Conservation (phyloP, 2,888 invertebrate genomes). For the Lampropteryx suffumata region DNA sequence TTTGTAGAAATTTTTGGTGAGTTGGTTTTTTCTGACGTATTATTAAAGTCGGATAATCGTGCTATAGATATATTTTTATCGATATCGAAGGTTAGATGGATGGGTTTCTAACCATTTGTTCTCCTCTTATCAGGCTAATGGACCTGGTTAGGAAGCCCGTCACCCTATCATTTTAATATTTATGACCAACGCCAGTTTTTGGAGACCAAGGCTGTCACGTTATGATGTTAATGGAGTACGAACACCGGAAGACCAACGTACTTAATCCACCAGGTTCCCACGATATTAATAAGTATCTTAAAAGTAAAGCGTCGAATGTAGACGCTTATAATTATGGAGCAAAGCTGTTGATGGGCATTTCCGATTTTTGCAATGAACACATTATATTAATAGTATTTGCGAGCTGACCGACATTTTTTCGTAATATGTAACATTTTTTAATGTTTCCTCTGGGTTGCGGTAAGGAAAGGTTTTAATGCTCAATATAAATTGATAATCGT, state of each 20-base stretch:
- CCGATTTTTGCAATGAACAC: slow-evolving; percentile 46
- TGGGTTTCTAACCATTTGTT: slow-evolving; percentile 53
- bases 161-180: neutral
- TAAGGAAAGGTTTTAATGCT: slow-evolving; percentile 36
- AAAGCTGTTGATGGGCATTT: slow-evolving; percentile 44
- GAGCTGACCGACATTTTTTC: slow-evolving; percentile 29
- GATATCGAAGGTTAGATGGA: slow-evolving; percentile 59
- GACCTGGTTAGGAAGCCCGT: slow-evolving; percentile 4
- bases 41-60: too few species aligned
- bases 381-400: slow-evolving; percentile 36
- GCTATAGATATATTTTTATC: slow-evolving; percentile 36
- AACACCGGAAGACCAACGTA: slow-evolving; percentile 29
- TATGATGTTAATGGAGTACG: slow-evolving; percentile 25
- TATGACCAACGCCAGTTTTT: neutral
- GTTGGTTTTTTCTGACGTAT: too few species aligned
- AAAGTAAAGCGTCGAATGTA: slow-evolving; percentile 36
- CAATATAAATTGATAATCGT: slow-evolving; percentile 20
- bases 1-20: too few species aligned
- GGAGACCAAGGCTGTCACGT: slow-evolving; percentile 3
- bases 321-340: slow-evolving; percentile 47
- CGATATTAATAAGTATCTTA: slow-evolving; percentile 34
- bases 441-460: slow-evolving; percentile 44
- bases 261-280: slow-evolving; percentile 38
- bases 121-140: slow-evolving; percentile 38
- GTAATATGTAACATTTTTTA: slow-evolving; percentile 36